These are phyloP conservation scores for Hesperophylax magnus DNA, from an alignment of 1,140 invertebrate species.

Conservation along the genomic window DNA sequence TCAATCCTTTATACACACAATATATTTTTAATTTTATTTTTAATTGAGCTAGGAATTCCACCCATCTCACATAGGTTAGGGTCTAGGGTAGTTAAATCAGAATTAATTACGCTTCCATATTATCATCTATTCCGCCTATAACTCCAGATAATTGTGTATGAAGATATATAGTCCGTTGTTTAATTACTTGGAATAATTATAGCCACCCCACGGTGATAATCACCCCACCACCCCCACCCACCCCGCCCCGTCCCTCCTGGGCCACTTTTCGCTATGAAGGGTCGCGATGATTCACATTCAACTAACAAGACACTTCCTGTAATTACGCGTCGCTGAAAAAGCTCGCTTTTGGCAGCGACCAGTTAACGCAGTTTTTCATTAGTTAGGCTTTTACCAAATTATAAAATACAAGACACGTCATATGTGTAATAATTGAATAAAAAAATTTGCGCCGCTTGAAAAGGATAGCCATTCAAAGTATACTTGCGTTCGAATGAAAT, in stretches of 20 bases:
- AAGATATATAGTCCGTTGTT: conserved; percentile 49
- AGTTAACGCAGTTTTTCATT: no score
- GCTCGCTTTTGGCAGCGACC: conserved; percentile 40
- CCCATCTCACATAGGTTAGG: no score
- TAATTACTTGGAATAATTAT: conserved; percentile 58
- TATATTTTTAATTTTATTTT: no score
- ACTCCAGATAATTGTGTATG: conserved; percentile 13
- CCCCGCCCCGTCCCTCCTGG: conserved; percentile 11
- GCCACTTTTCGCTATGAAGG: conserved; percentile 36
- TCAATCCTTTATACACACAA: no score
- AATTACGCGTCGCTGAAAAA: conserved; percentile 54
- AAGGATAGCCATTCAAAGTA: no score
- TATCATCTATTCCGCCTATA: background rate
- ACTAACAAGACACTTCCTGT: conserved; percentile 57
- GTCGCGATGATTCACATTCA: conserved; percentile 53
- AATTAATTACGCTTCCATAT: background rate
- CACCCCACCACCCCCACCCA: conserved; percentile 25
- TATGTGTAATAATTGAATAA: no score
- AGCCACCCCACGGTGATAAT: conserved; percentile 31
- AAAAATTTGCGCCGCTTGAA: no score
- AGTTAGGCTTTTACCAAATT: no score
- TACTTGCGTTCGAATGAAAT: no score
- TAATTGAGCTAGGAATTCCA: no score
- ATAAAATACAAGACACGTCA: no score
- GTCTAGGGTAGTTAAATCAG: background rate